phyloP scores from a whole-genome alignment of 37 sponge, comb jelly and placozoan genomes.

The Halichondria panicea region DNA sequence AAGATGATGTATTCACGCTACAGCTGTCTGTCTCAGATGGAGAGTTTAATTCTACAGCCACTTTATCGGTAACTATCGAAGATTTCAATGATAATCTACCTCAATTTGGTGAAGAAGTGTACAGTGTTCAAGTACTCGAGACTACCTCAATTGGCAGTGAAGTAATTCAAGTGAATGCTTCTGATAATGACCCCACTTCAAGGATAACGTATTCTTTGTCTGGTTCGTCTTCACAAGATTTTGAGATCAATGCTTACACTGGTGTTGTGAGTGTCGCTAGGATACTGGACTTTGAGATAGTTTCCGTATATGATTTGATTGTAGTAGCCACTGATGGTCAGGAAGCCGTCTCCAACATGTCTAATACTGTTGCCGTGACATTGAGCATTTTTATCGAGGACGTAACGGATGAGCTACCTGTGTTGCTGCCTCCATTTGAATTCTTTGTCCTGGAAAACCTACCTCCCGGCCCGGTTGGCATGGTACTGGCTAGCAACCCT shows the following conservation, averaged over 20 bases:
- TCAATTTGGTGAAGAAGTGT: constrained; percentile 32
- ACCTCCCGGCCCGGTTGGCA: constrained; percentile 10
- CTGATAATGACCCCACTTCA: constrained; percentile 44
- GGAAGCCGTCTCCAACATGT: constrained; percentile 1
- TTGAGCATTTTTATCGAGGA: constrained; percentile 37
- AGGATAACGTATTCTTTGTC: constrained; percentile 32
- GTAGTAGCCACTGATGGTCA: constrained; percentile 36
- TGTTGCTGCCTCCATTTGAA: constrained; percentile 4
- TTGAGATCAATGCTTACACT: constrained; percentile 28
- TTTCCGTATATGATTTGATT: constrained; percentile 17
- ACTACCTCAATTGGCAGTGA: constrained; percentile 23
- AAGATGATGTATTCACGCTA: constrained; percentile 6
- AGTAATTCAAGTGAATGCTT: constrained; percentile 38
- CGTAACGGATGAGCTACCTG: constrained; percentile 46
- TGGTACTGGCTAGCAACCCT: constrained; percentile 25
- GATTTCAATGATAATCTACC: constrained; percentile 59
- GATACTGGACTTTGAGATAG: constrained; percentile 25
- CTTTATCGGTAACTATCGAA: constrained; percentile 4
- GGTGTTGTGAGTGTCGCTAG: constrained; percentile 34
- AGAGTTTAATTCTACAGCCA: constrained; percentile 10
- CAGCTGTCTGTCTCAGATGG: constrained; percentile 33
- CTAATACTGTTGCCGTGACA: constrained; percentile 10
- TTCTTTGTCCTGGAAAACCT: constrained; percentile 19
- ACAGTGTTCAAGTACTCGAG: constrained; percentile 54
- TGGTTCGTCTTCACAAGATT: constrained; percentile 6